Percentiles rank a stretch among this genome's conserved stretches.
These are phyloP conservation scores for Coremacera marginata DNA, from an alignment of 2,888 invertebrate genomes.

Conservation along the genomic window DNA sequence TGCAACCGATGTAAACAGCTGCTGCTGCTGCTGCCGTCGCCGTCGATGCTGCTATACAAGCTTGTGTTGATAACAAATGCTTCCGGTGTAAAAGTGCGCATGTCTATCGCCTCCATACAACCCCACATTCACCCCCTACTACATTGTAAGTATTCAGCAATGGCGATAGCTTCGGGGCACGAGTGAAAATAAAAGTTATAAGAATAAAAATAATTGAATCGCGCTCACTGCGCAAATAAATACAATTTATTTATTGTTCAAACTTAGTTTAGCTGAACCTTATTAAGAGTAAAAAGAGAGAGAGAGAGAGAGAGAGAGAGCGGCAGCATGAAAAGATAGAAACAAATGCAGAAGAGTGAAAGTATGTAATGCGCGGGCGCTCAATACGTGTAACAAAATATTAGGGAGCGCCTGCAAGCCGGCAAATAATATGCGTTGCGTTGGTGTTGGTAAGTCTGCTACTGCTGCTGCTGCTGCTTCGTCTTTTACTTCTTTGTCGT, in stretches of 20 bases:
- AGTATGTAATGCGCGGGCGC: neutral
- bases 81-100: constrained; percentile 41
- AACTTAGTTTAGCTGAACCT: constrained; percentile 20
- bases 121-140: neutral
- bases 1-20: constrained; percentile 46
- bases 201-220: constrained; percentile 2
- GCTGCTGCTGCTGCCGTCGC: constrained; percentile 41
- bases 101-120: neutral
- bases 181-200: constrained; percentile 22
- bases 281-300: too few relatives aligned
- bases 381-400: neutral
- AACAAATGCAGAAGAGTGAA: too few relatives aligned
- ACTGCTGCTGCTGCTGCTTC: neutral
- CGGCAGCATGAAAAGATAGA: neutral
- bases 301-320: neutral
- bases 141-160: neutral
- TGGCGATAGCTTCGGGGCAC: neutral
- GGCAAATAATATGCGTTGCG: constrained; percentile 24
- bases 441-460: constrained; percentile 13
- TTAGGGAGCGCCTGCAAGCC: constrained; percentile 26
- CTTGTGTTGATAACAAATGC: constrained; percentile 37
- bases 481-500: neutral
- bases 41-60: constrained; percentile 41
- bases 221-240: constrained; percentile 14
- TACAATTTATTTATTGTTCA: constrained; percentile 50